Base-by-base conservation (phyloP, 2,113 vertebrate genomes). In the Leptosomus discolor region DNA sequence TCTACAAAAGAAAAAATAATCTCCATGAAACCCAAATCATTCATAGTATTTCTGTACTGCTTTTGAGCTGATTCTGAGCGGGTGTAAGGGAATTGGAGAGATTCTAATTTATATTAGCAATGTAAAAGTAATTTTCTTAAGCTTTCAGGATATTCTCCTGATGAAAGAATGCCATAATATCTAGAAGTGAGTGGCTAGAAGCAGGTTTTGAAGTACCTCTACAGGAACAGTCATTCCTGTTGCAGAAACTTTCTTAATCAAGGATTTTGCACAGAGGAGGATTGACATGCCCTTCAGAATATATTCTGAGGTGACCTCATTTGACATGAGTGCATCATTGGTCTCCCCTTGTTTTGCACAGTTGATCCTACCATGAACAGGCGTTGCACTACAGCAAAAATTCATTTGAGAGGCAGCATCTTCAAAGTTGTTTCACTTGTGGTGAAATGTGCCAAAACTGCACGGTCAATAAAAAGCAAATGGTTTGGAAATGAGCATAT, bases 401-500 rank as follows among this genome's bases (percentile, higher is more conserved):
- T 41, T 54, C 29, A 13, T 80, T 54, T 58, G 54, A 84, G 71
- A 69, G 67, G 85, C 78, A 90, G 3, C 50, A 16, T 85, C 69
- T 68, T 94, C 67, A 77, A 88, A 95, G 79, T 81, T 68, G 67
- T 29, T 94, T 92, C 24, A 53, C 51, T 92, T 87, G 56, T 87
- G 75, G 37, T n/a, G 50, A 91, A 64, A 73, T 46, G 45, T 92
- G 86, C 86, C 84, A 85, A 76, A 89, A 60, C 37, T 82, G 89
- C 80, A 69, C 73, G 86, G 90, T 89, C 86, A 91, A 34, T 95
- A 88, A 95, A 92, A 95, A 94, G 32, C 53, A 91, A 95, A 88
- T 76, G 45, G 73, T 85, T 91, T 78, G 77, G 89, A 95, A 96
- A 63, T 69, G 45, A 91, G 27, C 6, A 0, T 81, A 17, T 92